Percentiles rank a stretch among this genome's conserved stretches.
phyloP scores from a whole-genome alignment of 2,113 vertebrate genomes.

The Protomyctophum bolini region DNA sequence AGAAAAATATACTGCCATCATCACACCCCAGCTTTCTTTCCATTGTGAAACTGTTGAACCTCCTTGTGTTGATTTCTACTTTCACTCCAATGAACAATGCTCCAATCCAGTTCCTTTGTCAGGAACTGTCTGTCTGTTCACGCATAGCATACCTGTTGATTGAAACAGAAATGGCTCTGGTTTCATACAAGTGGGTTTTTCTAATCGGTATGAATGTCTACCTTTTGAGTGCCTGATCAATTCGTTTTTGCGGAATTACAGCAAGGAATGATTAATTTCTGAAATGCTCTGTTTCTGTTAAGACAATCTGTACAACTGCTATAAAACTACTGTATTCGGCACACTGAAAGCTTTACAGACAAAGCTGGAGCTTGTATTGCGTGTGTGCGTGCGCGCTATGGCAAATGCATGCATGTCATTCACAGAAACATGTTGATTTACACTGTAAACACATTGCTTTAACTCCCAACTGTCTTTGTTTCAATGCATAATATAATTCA shows the following conservation, averaged over 20 bases:
- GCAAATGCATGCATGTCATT: slow-evolving; percentile 28
- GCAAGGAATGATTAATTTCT: background rate
- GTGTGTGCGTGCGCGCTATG: slow-evolving; percentile 15
- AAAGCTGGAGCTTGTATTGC: slow-evolving; percentile 27
- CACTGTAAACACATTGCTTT: slow-evolving; percentile 65
- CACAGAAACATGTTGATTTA: slow-evolving; percentile 50
- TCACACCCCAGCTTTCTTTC: background rate
- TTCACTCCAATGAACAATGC: background rate
- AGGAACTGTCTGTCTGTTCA: background rate
- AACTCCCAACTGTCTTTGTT: slow-evolving; percentile 44
- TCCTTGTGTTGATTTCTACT: slow-evolving; percentile 1
- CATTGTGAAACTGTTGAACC: background rate
- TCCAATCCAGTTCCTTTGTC: background rate
- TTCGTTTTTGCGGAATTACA: slow-evolving; percentile 17
- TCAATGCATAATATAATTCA: slow-evolving; percentile 53
- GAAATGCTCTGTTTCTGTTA: slow-evolving; percentile 4
- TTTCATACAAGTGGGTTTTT: slow-evolving; percentile 21
- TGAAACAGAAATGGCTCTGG: background rate
- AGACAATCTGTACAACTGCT: slow-evolving; percentile 36
- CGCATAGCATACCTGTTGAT: background rate
- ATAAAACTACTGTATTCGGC: slow-evolving; percentile 57
- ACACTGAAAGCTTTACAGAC: slow-evolving; percentile 55
- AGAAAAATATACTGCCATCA: background rate
- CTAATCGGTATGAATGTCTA: background rate
- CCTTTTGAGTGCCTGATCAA: slow-evolving; percentile 7